phyloP scores from a whole-genome alignment of 2,113 vertebrate genomes.

The Tylochromis polylepis region DNA sequence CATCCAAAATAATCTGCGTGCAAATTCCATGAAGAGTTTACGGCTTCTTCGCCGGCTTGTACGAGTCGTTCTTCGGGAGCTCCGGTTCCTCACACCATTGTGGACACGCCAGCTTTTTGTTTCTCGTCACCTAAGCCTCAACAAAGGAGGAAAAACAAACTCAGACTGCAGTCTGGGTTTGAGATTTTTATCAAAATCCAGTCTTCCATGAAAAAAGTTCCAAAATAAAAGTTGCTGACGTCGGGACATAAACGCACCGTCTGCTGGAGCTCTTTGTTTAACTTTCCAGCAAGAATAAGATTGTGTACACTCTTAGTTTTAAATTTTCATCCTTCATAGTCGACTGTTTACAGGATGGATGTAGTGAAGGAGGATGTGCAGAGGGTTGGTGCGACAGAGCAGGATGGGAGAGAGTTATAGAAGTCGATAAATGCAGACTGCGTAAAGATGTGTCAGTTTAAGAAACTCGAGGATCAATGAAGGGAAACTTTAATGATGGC shows the following conservation, averaged over 20 bases:
- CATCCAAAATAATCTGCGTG: background rate
- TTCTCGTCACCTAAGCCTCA: background rate
- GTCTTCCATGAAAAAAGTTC: background rate
- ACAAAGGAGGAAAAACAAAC: background rate
- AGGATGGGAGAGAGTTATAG: background rate
- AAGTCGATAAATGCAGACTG: background rate
- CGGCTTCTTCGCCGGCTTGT: rapidly evolving
- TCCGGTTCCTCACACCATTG: background rate
- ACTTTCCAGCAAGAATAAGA: background rate
- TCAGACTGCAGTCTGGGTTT: background rate
- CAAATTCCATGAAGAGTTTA: background rate
- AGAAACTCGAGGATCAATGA: background rate
- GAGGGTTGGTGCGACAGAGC: background rate
- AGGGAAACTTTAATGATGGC: background rate
- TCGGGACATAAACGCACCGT: background rate
- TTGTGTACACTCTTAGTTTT: background rate
- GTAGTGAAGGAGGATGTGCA: background rate
- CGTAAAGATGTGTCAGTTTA: background rate
- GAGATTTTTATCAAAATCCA: background rate
- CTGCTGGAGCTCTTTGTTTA: background rate
- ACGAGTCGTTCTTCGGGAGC: rapidly evolving
- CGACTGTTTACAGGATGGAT: rapidly evolving
- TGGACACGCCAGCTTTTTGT: background rate
- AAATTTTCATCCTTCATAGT: rapidly evolving
- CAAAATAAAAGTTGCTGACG: background rate